Evolutionary conservation across 2,797 vertebrate genomes (phyloP).

Genomic region (Heliangelus exortis): DNA sequence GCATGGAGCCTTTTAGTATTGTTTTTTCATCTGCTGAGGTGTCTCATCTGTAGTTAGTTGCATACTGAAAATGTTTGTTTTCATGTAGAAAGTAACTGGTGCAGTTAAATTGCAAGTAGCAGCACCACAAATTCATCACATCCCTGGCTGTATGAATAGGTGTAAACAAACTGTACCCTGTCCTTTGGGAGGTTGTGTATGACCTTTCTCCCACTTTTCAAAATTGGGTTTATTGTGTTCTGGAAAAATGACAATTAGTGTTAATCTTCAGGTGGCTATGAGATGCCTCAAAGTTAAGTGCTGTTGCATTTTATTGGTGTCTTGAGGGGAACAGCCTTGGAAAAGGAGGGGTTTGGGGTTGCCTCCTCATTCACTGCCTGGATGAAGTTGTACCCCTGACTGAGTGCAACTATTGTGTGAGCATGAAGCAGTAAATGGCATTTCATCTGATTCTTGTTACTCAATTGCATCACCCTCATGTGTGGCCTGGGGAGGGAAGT

Average conservation of each 20-base stretch:
- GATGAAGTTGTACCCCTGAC: not conserved
- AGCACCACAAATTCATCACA: not conserved
- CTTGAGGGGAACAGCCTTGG: not conserved
- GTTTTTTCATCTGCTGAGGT: not conserved
- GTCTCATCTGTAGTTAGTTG: not conserved
- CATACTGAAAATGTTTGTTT: not conserved
- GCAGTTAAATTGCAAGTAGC: slow-evolving; percentile 1
- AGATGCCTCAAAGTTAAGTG: not conserved
- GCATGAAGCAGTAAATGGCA: not conserved
- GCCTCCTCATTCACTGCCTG: not conserved
- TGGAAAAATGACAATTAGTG: not conserved
- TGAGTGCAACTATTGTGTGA: not conserved
- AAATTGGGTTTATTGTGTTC: not conserved
- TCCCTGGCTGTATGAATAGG: not conserved
- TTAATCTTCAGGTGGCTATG: not conserved
- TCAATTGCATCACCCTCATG: slow-evolving; percentile 13
- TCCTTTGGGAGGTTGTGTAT: not conserved
- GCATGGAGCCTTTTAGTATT: not conserved
- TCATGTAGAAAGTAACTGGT: not conserved
- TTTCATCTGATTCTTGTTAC: slow-evolving; percentile 42
- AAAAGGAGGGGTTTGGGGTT: not conserved
- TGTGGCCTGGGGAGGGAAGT: slow-evolving; percentile 39
- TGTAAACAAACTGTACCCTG: not conserved
- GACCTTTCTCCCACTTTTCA: not conserved
- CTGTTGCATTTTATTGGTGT: not conserved